Base-by-base conservation (phyloP, 2,797 vertebrate species). In the Bovichtus diacanthus region DNA sequence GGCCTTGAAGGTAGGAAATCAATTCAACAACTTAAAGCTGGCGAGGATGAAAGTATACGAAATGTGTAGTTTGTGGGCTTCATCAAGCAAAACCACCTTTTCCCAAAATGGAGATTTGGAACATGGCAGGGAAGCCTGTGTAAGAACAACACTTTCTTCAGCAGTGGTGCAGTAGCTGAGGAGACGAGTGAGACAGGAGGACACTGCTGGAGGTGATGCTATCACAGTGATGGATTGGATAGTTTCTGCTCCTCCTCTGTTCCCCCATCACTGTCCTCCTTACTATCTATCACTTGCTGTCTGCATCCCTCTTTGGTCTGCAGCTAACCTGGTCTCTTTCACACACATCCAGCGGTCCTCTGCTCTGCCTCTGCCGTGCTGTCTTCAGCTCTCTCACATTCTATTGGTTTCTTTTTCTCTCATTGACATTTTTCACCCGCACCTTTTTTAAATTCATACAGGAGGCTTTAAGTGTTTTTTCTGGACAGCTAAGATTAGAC, bases 401-500 rank as follows among this genome's bases (percentile, higher is more conserved):
- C 31, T 23, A 6, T 34, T 21, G 1, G 2, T 54, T 65, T 59
- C 31, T 36, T 51, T 44, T 49, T 9, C 27, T 18, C 54, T 47
- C 21, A 31, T 6, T 55, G 29, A 31, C 43, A 62, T 88, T 80
- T 65, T 81, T 82, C 84, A 83, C 49, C 12, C 3, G 19, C 41
- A 58, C 29, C 58, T 76, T 74, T 59, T 62, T 34, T n/a, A 64
- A 75, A 83, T 46, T 36, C 43, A 44, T 39, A 29, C n/a, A 0
- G 13, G n/a, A 10, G 21, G 31, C 63, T 75, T 70, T 64, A 81
- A 85, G 61, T 46, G 62, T 41, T 59, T 78, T 80, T 74, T n/a
- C 49, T 75, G 81, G 67, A 83, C 74, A 36, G 77, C 74, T 89
- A 70, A 87, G 82, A 77, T 89, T 78, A 89, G 75, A 81, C 38